Conservation (phyloP, 2,113 vertebrate species). For the Sturnus vulgaris region DNA sequence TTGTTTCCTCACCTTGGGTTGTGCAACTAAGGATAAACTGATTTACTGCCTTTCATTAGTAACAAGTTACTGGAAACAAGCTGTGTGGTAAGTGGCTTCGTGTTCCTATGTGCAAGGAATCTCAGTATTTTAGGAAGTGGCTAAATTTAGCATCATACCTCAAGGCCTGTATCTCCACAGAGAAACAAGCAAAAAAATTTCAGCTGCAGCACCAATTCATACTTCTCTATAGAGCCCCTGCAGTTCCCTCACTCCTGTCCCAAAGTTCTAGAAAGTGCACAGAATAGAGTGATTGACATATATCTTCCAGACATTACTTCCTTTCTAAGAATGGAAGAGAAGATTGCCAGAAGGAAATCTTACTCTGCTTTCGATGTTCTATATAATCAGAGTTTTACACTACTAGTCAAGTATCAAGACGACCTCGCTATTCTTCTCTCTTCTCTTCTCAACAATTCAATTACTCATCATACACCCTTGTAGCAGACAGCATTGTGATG, state of each 20-base stretch:
- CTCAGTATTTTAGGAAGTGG: not conserved
- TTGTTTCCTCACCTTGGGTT: conserved; percentile 40
- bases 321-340: not conserved
- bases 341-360: not conserved
- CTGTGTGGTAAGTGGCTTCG: not conserved
- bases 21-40: conserved; percentile 26
- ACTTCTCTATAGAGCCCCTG: not conserved
- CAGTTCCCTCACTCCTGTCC: not conserved
- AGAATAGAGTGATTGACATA: not conserved
- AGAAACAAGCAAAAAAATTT: not conserved
- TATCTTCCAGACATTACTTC: not conserved
- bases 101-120: not conserved
- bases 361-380: not conserved
- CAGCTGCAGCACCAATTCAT: not conserved
- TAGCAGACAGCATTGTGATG: not conserved
- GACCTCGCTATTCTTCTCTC: not conserved
- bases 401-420: not conserved
- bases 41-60: conserved; percentile 1
- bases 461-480: not conserved
- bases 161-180: not conserved
- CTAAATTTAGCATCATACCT: not conserved
- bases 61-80: not conserved
- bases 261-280: not conserved
- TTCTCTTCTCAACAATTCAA: not conserved
- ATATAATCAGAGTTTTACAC: not conserved